Conservation (phyloP, 2,797 vertebrate species). For the Poeciliopsis infans region DNA sequence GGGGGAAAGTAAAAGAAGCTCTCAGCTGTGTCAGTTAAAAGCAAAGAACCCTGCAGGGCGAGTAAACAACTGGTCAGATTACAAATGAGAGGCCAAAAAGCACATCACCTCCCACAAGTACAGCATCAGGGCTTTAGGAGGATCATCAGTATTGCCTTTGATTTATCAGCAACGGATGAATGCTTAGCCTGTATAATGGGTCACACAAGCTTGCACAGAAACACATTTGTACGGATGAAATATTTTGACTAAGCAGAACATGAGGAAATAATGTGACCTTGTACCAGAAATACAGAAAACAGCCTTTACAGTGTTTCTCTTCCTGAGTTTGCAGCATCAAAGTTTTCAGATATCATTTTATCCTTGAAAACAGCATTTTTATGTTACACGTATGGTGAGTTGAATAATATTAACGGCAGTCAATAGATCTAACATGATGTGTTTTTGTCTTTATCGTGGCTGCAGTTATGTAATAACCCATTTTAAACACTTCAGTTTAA, state of each 20-base stretch:
- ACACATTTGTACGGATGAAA: not conserved
- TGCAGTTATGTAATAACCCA: not conserved
- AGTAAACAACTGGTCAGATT: slow-evolving; percentile 12
- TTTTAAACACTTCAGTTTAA: not conserved
- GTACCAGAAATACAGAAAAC: not conserved
- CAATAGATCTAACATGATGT: not conserved
- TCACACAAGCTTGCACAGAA: not conserved
- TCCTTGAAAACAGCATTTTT: not conserved
- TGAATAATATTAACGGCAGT: not conserved
- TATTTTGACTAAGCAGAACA: not conserved
- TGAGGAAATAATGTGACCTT: not conserved
- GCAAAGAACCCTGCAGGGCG: slow-evolving; percentile 3
- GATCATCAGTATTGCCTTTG: slow-evolving; percentile 6
- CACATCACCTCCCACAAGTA: slow-evolving; percentile 3
- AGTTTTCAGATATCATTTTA: not conserved
- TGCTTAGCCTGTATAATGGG: slow-evolving; percentile 6
- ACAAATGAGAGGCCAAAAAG: slow-evolving; percentile 8
- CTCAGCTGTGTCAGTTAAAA: slow-evolving; percentile 5
- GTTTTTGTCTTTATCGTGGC: not conserved
- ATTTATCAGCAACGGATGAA: not conserved
- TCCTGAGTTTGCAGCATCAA: not conserved
- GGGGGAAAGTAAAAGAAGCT: not conserved
- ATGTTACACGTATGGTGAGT: not conserved
- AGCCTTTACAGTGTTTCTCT: not conserved
- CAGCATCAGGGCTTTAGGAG: slow-evolving; percentile 2